A percentile compares a stretch with the other conserved stretches of the same genome.
These are phyloP conservation scores for Eurytoma adleriae DNA, from an alignment of 2,888 invertebrate genomes.

Conservation along the genomic window DNA sequence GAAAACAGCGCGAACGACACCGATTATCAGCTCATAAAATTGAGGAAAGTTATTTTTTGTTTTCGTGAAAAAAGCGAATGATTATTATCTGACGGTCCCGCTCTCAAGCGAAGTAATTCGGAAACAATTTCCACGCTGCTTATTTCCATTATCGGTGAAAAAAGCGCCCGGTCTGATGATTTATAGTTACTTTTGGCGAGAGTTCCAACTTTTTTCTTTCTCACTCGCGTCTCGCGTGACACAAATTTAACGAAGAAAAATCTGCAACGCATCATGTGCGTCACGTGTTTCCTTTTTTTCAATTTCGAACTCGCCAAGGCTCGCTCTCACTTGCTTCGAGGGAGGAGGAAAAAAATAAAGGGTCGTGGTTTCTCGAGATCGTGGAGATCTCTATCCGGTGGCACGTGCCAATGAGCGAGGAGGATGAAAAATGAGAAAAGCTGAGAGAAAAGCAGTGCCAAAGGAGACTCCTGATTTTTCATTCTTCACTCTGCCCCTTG, in stretches of 20 bases:
- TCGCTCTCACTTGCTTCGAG: not conserved
- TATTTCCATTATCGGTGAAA: not conserved
- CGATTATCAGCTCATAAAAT: not conserved
- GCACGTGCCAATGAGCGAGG: not conserved
- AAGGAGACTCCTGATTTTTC: slow-evolving; percentile 31
- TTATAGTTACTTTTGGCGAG: not conserved
- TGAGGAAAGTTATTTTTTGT: not conserved
- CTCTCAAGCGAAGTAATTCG: not conserved
- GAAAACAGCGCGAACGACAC: no score
- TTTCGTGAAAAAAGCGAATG: not conserved
- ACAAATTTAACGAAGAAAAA: slow-evolving; percentile 3
- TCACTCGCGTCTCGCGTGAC: not conserved
- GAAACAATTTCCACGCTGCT: slow-evolving; percentile 24
- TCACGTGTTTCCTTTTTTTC: not conserved
- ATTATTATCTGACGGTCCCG: not conserved
- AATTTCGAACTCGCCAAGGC: not conserved
- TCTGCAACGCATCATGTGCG: no score
- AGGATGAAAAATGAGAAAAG: slow-evolving; percentile 1
- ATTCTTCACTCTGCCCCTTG: not conserved
- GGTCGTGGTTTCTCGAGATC: not conserved
- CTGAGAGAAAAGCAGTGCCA: not conserved
- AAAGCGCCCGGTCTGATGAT: not conserved
- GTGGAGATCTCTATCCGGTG: not conserved
- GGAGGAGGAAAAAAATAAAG: not conserved
- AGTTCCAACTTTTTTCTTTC: not conserved